Conservation (phyloP, 1,140 invertebrate genomes). For the Magallana ariakensis region DNA sequence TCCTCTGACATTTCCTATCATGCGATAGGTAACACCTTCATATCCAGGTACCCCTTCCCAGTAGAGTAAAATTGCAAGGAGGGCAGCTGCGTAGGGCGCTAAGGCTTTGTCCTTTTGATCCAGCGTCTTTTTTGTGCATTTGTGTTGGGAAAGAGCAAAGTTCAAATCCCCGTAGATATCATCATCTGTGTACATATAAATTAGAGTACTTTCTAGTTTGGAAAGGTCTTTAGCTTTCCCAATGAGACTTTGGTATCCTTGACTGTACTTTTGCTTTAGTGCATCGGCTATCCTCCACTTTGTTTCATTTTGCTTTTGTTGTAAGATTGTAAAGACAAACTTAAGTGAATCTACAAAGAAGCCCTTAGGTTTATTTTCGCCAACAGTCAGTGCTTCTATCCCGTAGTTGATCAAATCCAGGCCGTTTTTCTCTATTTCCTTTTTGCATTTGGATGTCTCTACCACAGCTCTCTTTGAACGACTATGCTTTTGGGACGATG, state of each 20-base stretch:
- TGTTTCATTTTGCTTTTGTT: neutral
- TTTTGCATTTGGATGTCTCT: neutral
- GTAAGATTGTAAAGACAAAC: neutral
- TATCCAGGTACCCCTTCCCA: neutral
- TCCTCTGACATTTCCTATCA: no score
- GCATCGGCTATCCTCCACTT: neutral
- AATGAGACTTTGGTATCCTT: neutral
- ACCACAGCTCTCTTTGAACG: neutral
- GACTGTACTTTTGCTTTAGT: neutral
- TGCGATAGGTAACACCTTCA: no score
- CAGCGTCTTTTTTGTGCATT: neutral
- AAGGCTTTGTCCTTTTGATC: neutral
- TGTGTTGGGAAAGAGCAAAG: neutral
- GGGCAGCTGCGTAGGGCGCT: neutral
- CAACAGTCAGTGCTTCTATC: neutral
- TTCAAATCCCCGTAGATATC: neutral
- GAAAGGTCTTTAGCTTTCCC: neutral
- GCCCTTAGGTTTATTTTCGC: neutral
- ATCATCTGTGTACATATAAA: neutral
- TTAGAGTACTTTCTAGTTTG: neutral
- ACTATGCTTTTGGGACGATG: neutral
- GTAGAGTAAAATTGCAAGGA: neutral
- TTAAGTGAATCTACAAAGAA: neutral
- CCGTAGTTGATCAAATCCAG: slow-evolving; percentile 2
- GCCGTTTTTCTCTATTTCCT: neutral